Percentiles rank a stretch among this genome's conserved stretches.
phyloP scores from a whole-genome alignment of 2,113 vertebrate species.

The Guaruba guarouba region DNA sequence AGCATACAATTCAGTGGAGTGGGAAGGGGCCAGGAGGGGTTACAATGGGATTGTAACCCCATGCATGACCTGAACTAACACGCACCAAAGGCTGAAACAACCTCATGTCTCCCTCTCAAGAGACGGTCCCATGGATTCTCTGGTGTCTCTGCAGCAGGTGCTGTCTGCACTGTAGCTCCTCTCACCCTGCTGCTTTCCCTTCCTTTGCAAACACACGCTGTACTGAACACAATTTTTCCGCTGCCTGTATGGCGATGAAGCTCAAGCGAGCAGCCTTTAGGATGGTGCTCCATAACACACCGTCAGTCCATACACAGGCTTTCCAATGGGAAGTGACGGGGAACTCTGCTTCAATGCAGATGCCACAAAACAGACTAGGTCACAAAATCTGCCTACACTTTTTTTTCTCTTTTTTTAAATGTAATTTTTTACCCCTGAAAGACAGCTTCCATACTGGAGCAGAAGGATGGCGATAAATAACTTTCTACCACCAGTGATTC shows the following conservation, averaged over 20 bases:
- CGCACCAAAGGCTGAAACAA: background rate
- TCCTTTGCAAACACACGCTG: background rate
- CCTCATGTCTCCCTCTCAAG: background rate
- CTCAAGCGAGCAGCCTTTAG: background rate
- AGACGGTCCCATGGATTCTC: rapidly evolving
- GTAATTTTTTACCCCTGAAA: background rate
- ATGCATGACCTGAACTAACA: background rate
- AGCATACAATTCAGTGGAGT: background rate
- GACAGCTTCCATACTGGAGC: background rate
- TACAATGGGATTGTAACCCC: background rate
- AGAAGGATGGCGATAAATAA: background rate
- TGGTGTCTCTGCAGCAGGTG: background rate
- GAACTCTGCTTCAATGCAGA: background rate
- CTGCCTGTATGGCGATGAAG: background rate
- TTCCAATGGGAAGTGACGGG: background rate
- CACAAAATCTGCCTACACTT: background rate
- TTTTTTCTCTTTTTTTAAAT: background rate
- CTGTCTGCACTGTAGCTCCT: background rate
- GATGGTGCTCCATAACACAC: rapidly evolving
- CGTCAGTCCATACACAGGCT: rapidly evolving
- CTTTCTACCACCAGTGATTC: background rate
- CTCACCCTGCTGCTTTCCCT: background rate
- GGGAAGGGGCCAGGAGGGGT: background rate
- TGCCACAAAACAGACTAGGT: background rate
- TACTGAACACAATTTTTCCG: background rate